phyloP scores from a whole-genome alignment of 2,797 vertebrate species.

The Sylvilagus floridanus region DNA sequence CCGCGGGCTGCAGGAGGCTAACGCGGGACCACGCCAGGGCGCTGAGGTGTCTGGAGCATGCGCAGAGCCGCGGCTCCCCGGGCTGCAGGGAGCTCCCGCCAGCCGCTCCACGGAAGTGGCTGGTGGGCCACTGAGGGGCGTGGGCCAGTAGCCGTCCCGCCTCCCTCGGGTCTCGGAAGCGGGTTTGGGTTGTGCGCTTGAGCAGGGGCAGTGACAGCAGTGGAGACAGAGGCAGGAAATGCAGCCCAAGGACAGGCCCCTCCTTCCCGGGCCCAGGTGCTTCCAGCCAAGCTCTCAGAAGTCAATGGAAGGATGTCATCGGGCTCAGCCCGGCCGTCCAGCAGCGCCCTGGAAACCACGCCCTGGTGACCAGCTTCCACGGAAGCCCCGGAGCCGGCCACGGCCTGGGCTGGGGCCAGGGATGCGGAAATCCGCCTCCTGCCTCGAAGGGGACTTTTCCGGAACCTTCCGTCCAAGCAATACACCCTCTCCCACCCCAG shows the following conservation, averaged over 20 bases:
- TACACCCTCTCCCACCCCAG: not conserved
- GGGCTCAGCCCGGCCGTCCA: not conserved
- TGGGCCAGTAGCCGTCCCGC: not conserved
- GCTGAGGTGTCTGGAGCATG: not conserved
- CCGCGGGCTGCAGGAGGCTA: not conserved
- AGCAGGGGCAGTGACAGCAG: not conserved
- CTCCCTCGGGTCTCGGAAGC: not conserved
- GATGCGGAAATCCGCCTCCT: not conserved
- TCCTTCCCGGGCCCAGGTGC: slow-evolving; percentile 6
- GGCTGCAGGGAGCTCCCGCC: not conserved
- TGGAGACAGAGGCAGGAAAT: not conserved
- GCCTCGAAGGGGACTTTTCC: slow-evolving; percentile 5
- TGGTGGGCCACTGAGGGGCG: not conserved
- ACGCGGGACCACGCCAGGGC: not conserved
- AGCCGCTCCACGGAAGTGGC: not conserved
- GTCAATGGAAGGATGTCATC: not conserved
- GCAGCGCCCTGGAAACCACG: not conserved
- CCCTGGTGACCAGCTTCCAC: slow-evolving; percentile 31
- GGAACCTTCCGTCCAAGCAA: not conserved
- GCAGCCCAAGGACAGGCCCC: not conserved
- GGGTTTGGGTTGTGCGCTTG: not conserved
- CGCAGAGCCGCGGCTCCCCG: not conserved
- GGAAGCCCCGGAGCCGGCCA: not conserved
- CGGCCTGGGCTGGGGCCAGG: not conserved
- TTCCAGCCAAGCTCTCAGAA: slow-evolving; percentile 19